Evolutionary conservation across 2,113 vertebrate genomes (phyloP).

Genomic region (Alligator mississippiensis): DNA sequence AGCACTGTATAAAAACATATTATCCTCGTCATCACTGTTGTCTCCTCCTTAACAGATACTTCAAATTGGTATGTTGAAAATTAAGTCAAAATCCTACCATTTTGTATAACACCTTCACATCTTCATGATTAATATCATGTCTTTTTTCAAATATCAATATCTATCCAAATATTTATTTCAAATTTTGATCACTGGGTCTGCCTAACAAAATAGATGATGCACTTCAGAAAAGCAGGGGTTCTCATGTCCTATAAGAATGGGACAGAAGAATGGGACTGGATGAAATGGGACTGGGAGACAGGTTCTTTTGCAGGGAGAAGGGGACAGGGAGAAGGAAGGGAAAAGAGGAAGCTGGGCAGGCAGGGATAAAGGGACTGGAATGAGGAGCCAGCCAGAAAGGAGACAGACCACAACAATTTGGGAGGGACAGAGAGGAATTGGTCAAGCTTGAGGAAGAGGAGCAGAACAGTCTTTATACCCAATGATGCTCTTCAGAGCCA

Average conservation of each 20-base stretch:
- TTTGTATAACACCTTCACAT: not conserved
- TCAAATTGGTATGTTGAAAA: not conserved
- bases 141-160: not conserved
- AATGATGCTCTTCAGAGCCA: too few relatives aligned
- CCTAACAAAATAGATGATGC: accelerated
- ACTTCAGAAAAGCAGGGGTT: not conserved
- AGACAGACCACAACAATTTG: too few relatives aligned
- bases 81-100: constrained; percentile 9
- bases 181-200: not conserved
- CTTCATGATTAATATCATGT: not conserved
- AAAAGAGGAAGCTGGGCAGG: too few relatives aligned
- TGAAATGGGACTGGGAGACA: too few relatives aligned
- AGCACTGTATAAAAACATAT: not conserved
- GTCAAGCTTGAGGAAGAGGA: too few relatives aligned
- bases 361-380: too few relatives aligned
- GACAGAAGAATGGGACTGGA: too few relatives aligned
- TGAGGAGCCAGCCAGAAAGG: too few relatives aligned
- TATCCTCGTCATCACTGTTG: not conserved
- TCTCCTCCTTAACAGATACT: constrained; percentile 4
- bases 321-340: too few relatives aligned
- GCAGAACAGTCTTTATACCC: too few relatives aligned
- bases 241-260: not conserved
- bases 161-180: not conserved
- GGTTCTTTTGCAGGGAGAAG: too few relatives aligned
- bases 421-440: too few relatives aligned